phyloP scores from a whole-genome alignment of 2,888 invertebrate species.

The Trachelus iudaicus region DNA sequence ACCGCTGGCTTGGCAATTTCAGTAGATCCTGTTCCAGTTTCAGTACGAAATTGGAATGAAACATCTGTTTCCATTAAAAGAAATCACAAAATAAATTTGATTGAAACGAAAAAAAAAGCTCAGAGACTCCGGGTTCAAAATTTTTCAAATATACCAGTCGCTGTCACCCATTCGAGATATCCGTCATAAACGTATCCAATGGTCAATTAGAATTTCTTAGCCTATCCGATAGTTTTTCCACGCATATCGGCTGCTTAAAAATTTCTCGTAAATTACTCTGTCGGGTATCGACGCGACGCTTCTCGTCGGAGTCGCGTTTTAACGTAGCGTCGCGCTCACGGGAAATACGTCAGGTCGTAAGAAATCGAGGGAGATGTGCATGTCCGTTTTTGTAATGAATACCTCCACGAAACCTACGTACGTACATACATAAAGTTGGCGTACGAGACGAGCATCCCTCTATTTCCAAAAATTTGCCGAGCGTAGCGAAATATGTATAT shows the following conservation, averaged over 20 bases:
- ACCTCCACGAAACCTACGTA: conserved; percentile 52
- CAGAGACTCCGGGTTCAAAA: not conserved
- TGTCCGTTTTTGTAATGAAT: conserved; percentile 63
- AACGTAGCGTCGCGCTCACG: not conserved
- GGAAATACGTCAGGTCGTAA: conserved; percentile 49
- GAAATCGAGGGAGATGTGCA: conserved; percentile 64
- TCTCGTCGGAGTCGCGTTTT: not conserved
- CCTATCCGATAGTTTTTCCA: not conserved
- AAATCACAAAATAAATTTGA: not conserved
- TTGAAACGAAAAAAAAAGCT: not conserved
- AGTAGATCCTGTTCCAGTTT: not conserved
- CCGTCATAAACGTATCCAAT: not conserved
- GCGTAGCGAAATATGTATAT: conserved; percentile 58
- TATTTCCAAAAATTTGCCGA: conserved; percentile 60
- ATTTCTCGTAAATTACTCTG: not conserved
- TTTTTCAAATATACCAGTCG: not conserved
- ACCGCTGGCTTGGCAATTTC: not conserved
- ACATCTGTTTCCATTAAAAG: not conserved
- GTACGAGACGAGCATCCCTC: conserved; percentile 63
- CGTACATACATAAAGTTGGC: conserved; percentile 38
- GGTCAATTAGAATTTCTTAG: not conserved
- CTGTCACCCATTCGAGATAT: not conserved
- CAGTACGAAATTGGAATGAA: not conserved
- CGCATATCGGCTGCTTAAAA: not conserved
- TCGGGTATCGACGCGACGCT: not conserved